A percentile compares a stretch with the other conserved stretches of the same genome.
Conservation (phyloP, 37 sponge, comb jelly and placozoan species). For the Halichondria panicea region DNA sequence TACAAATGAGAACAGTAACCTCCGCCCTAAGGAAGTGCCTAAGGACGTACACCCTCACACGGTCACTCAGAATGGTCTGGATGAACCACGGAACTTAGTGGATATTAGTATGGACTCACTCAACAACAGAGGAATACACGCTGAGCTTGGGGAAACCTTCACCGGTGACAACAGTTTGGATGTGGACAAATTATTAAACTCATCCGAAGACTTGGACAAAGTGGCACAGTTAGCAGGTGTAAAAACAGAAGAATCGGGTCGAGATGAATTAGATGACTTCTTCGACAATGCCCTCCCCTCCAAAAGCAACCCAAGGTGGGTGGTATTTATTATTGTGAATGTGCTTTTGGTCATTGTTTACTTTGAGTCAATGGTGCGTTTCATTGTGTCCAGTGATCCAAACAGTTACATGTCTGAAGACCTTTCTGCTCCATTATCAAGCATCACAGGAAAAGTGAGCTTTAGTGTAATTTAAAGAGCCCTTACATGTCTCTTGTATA, state of each 20-base stretch:
- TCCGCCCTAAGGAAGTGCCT: neutral
- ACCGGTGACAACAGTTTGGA: neutral
- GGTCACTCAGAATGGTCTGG: neutral
- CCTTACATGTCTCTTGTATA: no score
- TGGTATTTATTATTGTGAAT: neutral
- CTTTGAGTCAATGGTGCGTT: neutral
- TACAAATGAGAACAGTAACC: conserved; percentile 13
- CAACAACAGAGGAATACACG: neutral
- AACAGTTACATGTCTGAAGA: no score
- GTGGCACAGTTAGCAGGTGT: neutral
- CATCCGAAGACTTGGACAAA: neutral
- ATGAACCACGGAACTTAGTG: no score
- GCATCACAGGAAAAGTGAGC: neutral
- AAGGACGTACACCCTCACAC: neutral
- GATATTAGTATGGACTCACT: neutral
- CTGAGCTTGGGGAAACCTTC: conserved; percentile 6
- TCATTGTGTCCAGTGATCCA: no score
- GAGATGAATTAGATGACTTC: neutral
- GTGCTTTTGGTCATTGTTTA: neutral
- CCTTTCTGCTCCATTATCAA: no score
- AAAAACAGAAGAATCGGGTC: neutral
- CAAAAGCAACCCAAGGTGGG: neutral
- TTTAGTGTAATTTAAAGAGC: neutral
- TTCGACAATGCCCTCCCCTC: neutral
- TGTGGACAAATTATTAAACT: neutral